Evolutionary conservation across 2,888 invertebrate species (phyloP), one percentile per base, ranked within the genome.

Genomic region (Drosophila nr. perissopoda): DNA sequence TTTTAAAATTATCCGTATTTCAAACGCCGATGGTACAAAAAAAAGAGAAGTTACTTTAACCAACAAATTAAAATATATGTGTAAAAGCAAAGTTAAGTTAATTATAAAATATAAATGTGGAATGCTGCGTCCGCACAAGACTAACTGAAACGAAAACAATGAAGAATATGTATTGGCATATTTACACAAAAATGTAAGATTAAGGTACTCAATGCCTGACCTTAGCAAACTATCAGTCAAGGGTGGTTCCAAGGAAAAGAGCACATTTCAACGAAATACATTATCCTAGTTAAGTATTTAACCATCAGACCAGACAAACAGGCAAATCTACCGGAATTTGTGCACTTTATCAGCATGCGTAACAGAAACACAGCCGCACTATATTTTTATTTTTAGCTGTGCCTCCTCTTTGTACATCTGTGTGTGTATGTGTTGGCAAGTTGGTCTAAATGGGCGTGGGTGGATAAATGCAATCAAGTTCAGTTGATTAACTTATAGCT

Each of bases 401-500:
- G 46, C 16, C 25, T 46, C 25, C 46, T 46, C 16, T 42, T 18
- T 54, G 49, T 33, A 31, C 57, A 53, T 60, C 13, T 25, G 33
- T 71, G 54, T 57, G 48, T 49, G n/a, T 40, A 27, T 60, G n/a
- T 56, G 48, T 48, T 40, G 48, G 33, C 48, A 11, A 49, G 54
- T 33, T 29, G 61, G 54, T 61, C n/a, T 13, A 29, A 13, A 16
- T 31, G 40, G 21, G 27, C 68, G 49, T 61, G 34, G 33, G 21
- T 34, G 29, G 56, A 31, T 60, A 46, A 56, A 49, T 77, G 60
- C 57, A 70, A 46, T 67, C 48, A 66, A 48, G 51, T 68, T 64
- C 65, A 66, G 59, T 74, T 74, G 74, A 80, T 77, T 77, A 74
- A 79, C 74, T 77, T 68, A 81, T 57, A 53, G 34, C 33, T 68